A percentile compares a stretch with the other conserved stretches of the same genome.
These are phyloP conservation scores for Esperia sulphurella DNA, from an alignment of 2,888 invertebrate species.

Conservation along the genomic window DNA sequence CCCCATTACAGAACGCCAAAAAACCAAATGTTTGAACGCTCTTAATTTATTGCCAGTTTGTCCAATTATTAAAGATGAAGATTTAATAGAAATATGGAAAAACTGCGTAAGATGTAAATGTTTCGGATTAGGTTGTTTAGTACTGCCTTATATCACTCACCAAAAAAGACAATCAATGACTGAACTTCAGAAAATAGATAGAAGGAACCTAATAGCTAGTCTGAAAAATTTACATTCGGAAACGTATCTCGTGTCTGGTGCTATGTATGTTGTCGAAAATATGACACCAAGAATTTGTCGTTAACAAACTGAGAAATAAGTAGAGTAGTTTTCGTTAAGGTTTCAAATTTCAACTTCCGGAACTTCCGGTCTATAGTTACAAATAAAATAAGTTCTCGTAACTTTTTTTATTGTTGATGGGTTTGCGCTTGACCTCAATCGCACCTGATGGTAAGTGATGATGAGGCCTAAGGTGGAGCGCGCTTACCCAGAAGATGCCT, in stretches of 20 bases:
- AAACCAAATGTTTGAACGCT: slow-evolving; percentile 58
- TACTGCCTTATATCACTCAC: slow-evolving; percentile 66
- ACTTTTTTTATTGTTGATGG: too few relatives aligned
- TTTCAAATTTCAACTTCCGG: too few relatives aligned
- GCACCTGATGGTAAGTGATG: too few relatives aligned
- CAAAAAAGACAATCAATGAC: slow-evolving; percentile 50
- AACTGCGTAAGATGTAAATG: slow-evolving; percentile 67
- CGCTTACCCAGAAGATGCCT: too few relatives aligned
- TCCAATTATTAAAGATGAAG: slow-evolving; percentile 64
- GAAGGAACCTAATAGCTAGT: slow-evolving; percentile 62
- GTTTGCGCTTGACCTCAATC: too few relatives aligned
- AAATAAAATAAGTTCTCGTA: background rate
- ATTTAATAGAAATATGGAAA: slow-evolving; percentile 68
- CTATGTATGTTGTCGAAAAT: slow-evolving; percentile 67
- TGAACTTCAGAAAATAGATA: slow-evolving; percentile 66
- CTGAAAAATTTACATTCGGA: slow-evolving; percentile 68
- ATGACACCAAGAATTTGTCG: slow-evolving; percentile 36
- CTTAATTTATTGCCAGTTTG: slow-evolving; percentile 68
- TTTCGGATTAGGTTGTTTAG: slow-evolving; percentile 62
- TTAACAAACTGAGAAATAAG: too few relatives aligned
- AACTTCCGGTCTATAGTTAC: too few relatives aligned
- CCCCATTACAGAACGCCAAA: slow-evolving; percentile 70
- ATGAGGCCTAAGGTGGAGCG: too few relatives aligned
- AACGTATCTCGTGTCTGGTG: slow-evolving; percentile 66
- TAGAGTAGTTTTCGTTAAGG: too few relatives aligned